Evolutionary conservation across 2,888 invertebrate genomes (phyloP), one percentile per base, ranked within the genome.

Genomic region (Dryomyza anilis): DNA sequence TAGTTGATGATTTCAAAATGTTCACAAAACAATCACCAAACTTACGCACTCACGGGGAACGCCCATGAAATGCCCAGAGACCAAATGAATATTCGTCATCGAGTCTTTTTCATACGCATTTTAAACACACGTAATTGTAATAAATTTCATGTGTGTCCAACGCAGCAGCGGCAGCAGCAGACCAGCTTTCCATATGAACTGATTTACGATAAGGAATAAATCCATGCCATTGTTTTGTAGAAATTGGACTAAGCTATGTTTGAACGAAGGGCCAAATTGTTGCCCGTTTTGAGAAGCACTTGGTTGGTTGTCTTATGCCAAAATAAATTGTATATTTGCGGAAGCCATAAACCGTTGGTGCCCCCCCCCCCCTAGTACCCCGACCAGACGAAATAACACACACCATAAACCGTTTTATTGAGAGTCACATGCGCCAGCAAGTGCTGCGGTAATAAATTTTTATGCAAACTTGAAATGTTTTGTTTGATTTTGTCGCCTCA

Each of bases 401-500:
- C n/a, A n/a, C n/a, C n/a, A n/a, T n/a, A n/a, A n/a, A n/a, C n/a
- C n/a, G n/a, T 52, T 14, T 29, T 23, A 3, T 4, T 6, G 4
- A 29, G 16, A 27, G 29, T 8, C 3, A 14, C 10, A 52, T 27
- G 25, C n/a, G n/a, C 16, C 27, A 6, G 19, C 55, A 55, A 55
- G 55, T 55, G 55, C n/a, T 55, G 14, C 14, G 36, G 55, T 36
- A n/a, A 55, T 55, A 55, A 55, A 55, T 55, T 55, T 55, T 21
- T 55, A 55, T 55, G 55, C 23, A 55, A 55, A 55, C 55, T 55
- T 23, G 19, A 36, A 55, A 55, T 55, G 55, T 55, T 55, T 55
- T 55, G 55, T 55, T 55, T 33, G 55, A 55, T 55, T 55, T 55
- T 55, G 30, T 36, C 55, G 55, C 55, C 36, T 55, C 55, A 55